phyloP scores from a whole-genome alignment of 2,113 vertebrate genomes.

The Hyperopisus bebe region DNA sequence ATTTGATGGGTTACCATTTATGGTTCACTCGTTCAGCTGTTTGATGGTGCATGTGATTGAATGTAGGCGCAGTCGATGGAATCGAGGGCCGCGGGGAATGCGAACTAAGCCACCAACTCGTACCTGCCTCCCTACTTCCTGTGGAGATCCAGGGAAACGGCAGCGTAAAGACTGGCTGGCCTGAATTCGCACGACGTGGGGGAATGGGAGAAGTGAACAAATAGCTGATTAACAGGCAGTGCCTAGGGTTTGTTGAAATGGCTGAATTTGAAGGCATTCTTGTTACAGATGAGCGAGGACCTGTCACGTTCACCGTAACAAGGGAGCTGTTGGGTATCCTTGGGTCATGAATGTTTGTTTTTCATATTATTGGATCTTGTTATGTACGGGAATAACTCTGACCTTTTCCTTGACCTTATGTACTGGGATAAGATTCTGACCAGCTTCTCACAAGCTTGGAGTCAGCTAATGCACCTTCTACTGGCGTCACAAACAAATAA shows the following conservation, averaged over 20 bases:
- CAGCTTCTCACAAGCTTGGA: not conserved
- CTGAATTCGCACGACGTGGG: not conserved
- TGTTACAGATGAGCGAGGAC: not conserved
- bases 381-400: not conserved
- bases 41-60: not conserved
- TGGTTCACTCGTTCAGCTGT: not conserved
- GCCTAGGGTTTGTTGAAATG: not conserved
- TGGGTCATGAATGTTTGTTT: not conserved
- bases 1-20: not conserved
- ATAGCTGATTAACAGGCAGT: not conserved
- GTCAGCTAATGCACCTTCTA: not conserved
- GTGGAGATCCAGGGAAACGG: not conserved
- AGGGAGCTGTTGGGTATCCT: not conserved
- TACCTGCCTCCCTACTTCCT: not conserved
- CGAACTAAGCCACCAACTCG: not conserved
- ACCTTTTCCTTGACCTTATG: conserved; percentile 12
- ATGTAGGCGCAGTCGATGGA: not conserved
- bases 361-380: conserved; percentile 1
- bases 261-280: not conserved
- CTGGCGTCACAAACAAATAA: not conserved
- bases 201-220: not conserved
- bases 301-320: not conserved
- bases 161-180: not conserved
- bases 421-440: not conserved
- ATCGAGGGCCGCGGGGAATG: not conserved